Evolutionary conservation across 2,797 vertebrate genomes (phyloP).

Genomic region (Champsocephalus esox): DNA sequence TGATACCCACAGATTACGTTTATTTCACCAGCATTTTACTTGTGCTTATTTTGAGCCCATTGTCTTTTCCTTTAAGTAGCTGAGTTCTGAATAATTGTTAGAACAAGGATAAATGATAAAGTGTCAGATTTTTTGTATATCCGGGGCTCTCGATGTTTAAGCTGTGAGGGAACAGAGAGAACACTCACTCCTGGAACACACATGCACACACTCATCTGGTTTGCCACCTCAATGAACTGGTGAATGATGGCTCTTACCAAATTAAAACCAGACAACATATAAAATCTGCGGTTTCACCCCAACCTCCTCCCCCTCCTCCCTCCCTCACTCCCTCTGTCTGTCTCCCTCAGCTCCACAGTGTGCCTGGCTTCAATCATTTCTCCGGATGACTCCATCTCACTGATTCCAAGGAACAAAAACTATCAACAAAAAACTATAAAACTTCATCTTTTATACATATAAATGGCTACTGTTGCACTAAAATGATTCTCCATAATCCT

Average conservation of each 20-base stretch:
- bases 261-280: constrained; percentile 83
- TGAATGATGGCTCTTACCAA: constrained; percentile 81
- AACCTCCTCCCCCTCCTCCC: constrained; percentile 32
- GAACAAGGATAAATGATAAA: constrained; percentile 25
- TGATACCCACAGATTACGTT: too few relatives aligned
- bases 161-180: constrained; percentile 46
- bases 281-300: constrained; percentile 79
- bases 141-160: constrained; percentile 30
- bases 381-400: constrained; percentile 65
- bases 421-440: constrained; percentile 59
- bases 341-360: constrained; percentile 56
- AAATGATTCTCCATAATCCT: constrained; percentile 13
- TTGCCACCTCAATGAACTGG: constrained; percentile 79
- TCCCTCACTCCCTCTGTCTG: constrained; percentile 42
- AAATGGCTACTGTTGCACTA: constrained; percentile 48
- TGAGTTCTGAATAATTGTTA: neutral
- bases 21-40: too few relatives aligned
- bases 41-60: too few relatives aligned
- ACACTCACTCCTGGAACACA: constrained; percentile 40
- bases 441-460: constrained; percentile 45
- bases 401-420: constrained; percentile 57
- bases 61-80: constrained; percentile 4
- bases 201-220: constrained; percentile 68
- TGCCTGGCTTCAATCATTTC: constrained; percentile 78
- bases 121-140: constrained; percentile 25